Conservation (phyloP, 2,113 vertebrate species). For the Pelmatolapia mariae region DNA sequence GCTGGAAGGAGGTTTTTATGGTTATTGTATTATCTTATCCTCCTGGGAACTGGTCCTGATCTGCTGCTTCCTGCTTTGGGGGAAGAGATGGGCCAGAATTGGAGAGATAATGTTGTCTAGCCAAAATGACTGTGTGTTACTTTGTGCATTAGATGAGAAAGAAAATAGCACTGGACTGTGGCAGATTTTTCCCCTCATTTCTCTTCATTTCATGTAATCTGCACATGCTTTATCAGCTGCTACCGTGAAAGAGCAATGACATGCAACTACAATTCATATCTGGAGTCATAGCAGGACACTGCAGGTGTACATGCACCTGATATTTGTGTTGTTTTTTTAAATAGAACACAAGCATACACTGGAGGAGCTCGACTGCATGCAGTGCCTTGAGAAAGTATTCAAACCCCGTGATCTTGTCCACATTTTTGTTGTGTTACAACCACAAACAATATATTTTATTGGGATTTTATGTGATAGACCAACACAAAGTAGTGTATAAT, state of each 20-base stretch:
- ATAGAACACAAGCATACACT: fast-evolving
- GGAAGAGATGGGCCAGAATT: not conserved
- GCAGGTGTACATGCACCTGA: not conserved
- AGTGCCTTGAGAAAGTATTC: not conserved
- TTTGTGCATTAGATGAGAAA: not conserved
- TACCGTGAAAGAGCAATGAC: not conserved
- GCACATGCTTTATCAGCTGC: not conserved
- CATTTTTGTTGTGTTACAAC: not conserved
- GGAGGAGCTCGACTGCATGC: not conserved
- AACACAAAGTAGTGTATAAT: not conserved
- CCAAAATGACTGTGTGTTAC: not conserved
- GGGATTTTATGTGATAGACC: not conserved
- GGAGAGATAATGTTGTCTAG: constrained; percentile 14
- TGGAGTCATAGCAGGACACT: not conserved
- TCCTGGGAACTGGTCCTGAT: constrained; percentile 33
- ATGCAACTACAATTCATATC: not conserved
- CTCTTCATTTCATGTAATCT: not conserved
- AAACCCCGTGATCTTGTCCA: not conserved
- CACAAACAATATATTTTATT: not conserved
- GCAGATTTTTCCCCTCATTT: not conserved
- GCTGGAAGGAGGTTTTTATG: constrained; percentile 15
- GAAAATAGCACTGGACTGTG: not conserved
- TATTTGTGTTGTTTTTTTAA: not conserved
- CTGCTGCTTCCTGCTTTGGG: constrained; percentile 36
- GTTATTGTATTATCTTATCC: constrained; percentile 55